Evolutionary conservation across 2,888 invertebrate species (phyloP).

Genomic region (Achlya flavicornis): DNA sequence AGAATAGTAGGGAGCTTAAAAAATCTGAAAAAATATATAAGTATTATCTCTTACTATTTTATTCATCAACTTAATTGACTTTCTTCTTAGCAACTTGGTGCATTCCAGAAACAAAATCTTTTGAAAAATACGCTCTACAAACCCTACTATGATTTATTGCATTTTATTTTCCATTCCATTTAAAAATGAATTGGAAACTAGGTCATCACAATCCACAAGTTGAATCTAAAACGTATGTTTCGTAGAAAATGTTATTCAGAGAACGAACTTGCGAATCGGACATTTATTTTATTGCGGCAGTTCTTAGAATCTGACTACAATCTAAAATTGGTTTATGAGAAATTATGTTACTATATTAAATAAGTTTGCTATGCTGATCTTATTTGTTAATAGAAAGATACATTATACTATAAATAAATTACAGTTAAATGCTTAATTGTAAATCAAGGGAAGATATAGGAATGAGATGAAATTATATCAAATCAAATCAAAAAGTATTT

Average conservation of each 20-base stretch:
- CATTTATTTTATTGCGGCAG: neutral
- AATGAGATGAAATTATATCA: too few species aligned
- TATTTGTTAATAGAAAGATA: neutral
- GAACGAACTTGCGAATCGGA: neutral
- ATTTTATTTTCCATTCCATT: conserved; percentile 37
- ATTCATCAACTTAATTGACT: too few species aligned
- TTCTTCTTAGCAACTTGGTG: too few species aligned
- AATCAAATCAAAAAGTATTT: too few species aligned
- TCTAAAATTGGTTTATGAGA: neutral
- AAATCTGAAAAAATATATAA: too few species aligned
- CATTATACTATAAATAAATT: too few species aligned
- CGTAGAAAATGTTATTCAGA: conserved; percentile 12
- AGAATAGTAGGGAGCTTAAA: too few species aligned
- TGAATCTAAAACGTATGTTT: conserved; percentile 41
- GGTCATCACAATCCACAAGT: conserved; percentile 39
- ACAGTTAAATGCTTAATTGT: too few species aligned
- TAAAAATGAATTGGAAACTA: conserved; percentile 28
- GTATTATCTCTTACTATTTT: too few species aligned
- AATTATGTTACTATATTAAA: neutral
- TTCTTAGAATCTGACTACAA: conserved; percentile 3
- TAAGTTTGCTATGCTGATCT: neutral
- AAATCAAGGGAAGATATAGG: too few species aligned
- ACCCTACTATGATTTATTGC: conserved; percentile 28
- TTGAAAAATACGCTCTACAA: neutral
- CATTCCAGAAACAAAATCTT: neutral